These are phyloP conservation scores for Microctonus hyperodae DNA, from an alignment of 2,888 invertebrate species.

Conservation along the genomic window DNA sequence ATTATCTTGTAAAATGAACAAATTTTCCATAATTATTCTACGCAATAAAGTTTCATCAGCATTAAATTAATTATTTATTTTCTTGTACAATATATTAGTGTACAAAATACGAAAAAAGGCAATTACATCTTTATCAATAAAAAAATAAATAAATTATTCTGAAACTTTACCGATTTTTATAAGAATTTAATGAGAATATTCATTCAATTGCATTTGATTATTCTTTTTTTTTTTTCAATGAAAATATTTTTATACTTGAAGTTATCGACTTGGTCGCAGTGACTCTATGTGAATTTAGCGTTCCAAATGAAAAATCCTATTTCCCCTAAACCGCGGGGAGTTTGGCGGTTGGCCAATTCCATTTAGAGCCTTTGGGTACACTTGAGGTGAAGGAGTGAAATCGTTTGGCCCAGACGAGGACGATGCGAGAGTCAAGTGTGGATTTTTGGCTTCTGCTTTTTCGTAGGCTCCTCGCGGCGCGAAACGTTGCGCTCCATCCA, in stretches of 20 bases:
- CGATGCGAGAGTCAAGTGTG: conserved; percentile 21
- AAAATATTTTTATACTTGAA: not conserved
- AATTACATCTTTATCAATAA: too few species aligned
- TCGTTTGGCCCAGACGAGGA: conserved; percentile 32
- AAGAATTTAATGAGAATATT: too few species aligned
- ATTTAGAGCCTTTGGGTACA: conserved; percentile 44
- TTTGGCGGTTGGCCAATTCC: conserved; percentile 48
- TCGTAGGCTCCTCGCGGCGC: conserved; percentile 38
- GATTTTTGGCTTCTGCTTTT: conserved; percentile 43
- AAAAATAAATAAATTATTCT: too few species aligned
- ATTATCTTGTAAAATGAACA: too few species aligned
- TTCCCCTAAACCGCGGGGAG: conserved; percentile 45
- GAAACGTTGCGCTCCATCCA: conserved; percentile 36
- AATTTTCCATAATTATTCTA: too few species aligned
- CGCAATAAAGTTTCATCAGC: too few species aligned
- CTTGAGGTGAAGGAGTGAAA: conserved; percentile 37
- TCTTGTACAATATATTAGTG: too few species aligned
- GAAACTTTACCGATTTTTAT: too few species aligned
- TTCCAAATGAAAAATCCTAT: conserved; percentile 51
- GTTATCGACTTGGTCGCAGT: conserved; percentile 17
- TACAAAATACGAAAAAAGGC: too few species aligned
- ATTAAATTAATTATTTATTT: too few species aligned
- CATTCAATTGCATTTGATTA: not conserved
- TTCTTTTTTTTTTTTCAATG: not conserved
- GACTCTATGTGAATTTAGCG: conserved; percentile 39